Evolutionary conservation across 2,113 vertebrate genomes (phyloP).

Genomic region (Copsychus sechellarum): DNA sequence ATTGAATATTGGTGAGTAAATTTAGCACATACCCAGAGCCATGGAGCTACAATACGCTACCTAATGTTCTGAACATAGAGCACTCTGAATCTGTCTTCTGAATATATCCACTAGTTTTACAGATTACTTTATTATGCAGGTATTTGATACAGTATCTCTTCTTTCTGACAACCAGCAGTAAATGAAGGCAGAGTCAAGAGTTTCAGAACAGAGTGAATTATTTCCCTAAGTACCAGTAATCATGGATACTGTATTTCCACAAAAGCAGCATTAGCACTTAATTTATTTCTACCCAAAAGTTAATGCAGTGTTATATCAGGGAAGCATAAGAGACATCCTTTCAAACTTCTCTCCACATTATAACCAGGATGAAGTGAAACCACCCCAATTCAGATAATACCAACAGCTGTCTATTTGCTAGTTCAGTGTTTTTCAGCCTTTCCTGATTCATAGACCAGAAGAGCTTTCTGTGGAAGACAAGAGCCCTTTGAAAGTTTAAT

Average conservation of each 20-base stretch:
- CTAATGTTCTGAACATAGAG: not conserved
- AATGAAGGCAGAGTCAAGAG: not conserved
- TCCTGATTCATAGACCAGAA: not conserved
- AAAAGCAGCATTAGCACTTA: conserved; percentile 14
- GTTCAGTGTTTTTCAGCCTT: not conserved
- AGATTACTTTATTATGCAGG: not conserved
- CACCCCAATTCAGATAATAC: not conserved
- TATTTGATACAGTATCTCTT: not conserved
- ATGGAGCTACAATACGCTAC: not conserved
- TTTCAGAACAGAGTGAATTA: not conserved
- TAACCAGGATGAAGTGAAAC: not conserved
- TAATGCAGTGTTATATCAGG: not conserved
- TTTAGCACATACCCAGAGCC: not conserved
- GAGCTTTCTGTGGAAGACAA: not conserved
- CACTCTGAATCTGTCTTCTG: not conserved
- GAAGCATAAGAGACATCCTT: not conserved
- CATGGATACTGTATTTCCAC: not conserved
- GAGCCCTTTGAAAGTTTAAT: not conserved
- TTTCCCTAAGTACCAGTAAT: not conserved
- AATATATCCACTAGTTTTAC: not conserved
- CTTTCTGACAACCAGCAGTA: not conserved
- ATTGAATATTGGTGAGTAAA: not conserved
- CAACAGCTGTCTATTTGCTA: not conserved
- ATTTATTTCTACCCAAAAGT: not conserved
- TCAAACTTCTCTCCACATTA: not conserved